Evolutionary conservation across 2,888 invertebrate species (phyloP).

Genomic region (Bombyx huttoni): DNA sequence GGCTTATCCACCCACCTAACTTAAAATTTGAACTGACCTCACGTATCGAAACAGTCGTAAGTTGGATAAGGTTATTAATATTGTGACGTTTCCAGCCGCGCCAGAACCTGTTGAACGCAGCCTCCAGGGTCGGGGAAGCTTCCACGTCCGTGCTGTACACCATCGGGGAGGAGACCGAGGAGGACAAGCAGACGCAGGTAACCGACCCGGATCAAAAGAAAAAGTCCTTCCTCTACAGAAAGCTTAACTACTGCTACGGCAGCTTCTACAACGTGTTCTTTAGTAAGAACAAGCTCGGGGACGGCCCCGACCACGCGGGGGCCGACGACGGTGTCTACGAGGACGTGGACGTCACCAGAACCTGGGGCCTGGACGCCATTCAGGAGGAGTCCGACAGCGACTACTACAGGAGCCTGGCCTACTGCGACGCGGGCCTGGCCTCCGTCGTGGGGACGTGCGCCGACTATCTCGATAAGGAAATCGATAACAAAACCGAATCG

Average conservation of each 20-base stretch:
- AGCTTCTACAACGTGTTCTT: slow-evolving; percentile 65
- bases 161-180: slow-evolving; percentile 92
- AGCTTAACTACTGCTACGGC: slow-evolving; percentile 63
- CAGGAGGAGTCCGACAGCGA: slow-evolving; percentile 65
- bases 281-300: slow-evolving; percentile 34
- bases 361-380: slow-evolving; percentile 54
- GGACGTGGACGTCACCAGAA: slow-evolving; percentile 42
- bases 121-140: slow-evolving; percentile 96
- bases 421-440: slow-evolving; percentile 30
- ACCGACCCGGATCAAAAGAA: slow-evolving; percentile 22
- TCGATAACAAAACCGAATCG: slow-evolving; percentile 1
- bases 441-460: slow-evolving; percentile 39
- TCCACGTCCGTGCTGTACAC: slow-evolving; percentile 94
- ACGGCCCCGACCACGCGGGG: slow-evolving; percentile 48
- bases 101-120: slow-evolving; percentile 94
- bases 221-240: slow-evolving; percentile 54
- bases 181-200: slow-evolving; percentile 84
- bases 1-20: no score
- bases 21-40: no score
- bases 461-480: slow-evolving; percentile 7
- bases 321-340: slow-evolving; percentile 55
- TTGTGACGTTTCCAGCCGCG: slow-evolving; percentile 75
- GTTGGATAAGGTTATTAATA: no score
- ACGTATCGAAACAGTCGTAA: no score
- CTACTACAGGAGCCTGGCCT: slow-evolving; percentile 59